Base-by-base conservation (phyloP, 2,113 vertebrate species). In the Heliornis fulica region DNA sequence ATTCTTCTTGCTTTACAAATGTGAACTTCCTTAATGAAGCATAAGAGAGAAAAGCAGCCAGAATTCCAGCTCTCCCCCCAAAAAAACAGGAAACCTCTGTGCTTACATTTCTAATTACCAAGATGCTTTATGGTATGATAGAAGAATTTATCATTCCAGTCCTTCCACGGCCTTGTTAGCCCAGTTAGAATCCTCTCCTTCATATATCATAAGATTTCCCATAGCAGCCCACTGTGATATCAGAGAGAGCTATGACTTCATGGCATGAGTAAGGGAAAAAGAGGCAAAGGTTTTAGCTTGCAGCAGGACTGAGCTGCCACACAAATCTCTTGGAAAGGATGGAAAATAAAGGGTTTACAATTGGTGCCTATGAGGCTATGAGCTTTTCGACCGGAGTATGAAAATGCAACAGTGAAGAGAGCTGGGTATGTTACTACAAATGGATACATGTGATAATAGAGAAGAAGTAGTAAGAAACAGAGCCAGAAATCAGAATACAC, bases 241-340 rank as follows among this genome's bases (percentile, higher is more conserved):
- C 96, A 97, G 86, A 96, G 81, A 92, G 87, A 96, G 95, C 75
- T 83, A 95, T 91, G 92, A 97, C 94, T 98, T 98, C 96, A 95
- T 87, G 94, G 83, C 63, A 87, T 86, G 94, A 89, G 85, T 97
- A 96, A 97, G 88, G 60, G 87, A 94, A 96, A 97, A 94, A 60
- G 66, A 89, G 63, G 92, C 87, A 96, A 97, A 94, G 96, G 81
- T 91, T 95, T 93, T 51, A 91, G 36, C 50, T 38, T 84, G 72
- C 45, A 61, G 51, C 32, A 88, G 56, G 64, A 92, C 64, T 92
- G 34, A 87, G 75, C 78, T 96, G 96, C 89, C 74, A 95, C 90
- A 96, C 78, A 97, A 83, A 93, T 90, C 83, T 97, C 86, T 79
- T 84, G 66, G 71, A 97, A 81, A 83, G 65, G 56, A 89, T 23